These are phyloP conservation scores for Pantala flavescens DNA, from an alignment of 1,140 invertebrate species.

Conservation along the genomic window DNA sequence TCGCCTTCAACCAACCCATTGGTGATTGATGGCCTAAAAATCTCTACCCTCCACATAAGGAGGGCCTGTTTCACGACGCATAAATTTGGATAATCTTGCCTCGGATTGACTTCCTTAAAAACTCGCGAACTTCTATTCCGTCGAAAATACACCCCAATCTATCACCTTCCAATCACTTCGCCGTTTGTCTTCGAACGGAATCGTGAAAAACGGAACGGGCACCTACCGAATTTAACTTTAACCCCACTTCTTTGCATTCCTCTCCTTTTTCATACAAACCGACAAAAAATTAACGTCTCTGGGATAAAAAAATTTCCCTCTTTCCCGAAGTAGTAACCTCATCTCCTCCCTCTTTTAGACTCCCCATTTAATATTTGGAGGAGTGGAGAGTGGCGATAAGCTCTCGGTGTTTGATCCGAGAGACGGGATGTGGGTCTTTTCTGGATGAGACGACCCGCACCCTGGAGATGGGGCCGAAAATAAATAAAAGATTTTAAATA, in stretches of 20 bases:
- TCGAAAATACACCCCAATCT: background rate
- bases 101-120: background rate
- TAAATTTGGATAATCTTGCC: background rate
- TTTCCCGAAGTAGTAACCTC: no score
- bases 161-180: background rate
- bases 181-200: background rate
- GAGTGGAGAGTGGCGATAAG: background rate
- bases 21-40: background rate
- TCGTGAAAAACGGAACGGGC: background rate
- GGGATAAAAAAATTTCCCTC: no score
- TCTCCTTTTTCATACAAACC: background rate
- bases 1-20: background rate
- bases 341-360: no score
- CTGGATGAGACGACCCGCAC: no score
- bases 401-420: background rate
- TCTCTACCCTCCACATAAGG: background rate
- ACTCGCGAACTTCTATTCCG: no score
- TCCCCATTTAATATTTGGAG: slow-evolving; percentile 3
- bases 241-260: background rate
- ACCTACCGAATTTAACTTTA: background rate
- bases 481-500: no score
- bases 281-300: no score
- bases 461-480: no score
- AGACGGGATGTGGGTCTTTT: background rate
- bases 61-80: background rate